Evolutionary conservation across 2,797 vertebrate species (phyloP).

Genomic region (Tragelaphus oryx): DNA sequence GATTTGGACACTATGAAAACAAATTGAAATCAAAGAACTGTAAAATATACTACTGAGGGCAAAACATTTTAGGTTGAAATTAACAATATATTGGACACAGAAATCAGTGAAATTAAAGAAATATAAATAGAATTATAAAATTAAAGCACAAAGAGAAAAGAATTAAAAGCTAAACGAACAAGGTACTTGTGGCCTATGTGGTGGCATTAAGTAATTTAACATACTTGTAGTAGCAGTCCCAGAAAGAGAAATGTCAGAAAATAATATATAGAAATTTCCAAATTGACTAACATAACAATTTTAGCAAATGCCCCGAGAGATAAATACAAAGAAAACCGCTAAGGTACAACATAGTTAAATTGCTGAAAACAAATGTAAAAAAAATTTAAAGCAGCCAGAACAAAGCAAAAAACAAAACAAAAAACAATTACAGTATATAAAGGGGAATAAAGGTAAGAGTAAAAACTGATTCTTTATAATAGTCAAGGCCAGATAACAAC

Average conservation of each 20-base stretch:
- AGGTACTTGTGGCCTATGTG: neutral
- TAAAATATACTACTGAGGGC: neutral
- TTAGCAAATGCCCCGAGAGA: neutral
- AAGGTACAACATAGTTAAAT: neutral
- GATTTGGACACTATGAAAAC: neutral
- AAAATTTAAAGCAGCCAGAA: neutral
- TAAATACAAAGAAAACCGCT: neutral
- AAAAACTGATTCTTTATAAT: neutral
- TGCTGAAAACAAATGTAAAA: neutral
- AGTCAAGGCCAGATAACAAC: neutral
- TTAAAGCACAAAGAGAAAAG: neutral
- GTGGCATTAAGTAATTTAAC: neutral
- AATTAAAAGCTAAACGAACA: neutral
- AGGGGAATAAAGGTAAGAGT: neutral
- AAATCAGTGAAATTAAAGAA: neutral
- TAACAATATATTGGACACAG: neutral
- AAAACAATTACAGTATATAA: neutral
- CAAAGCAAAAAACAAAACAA: neutral
- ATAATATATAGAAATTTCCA: neutral
- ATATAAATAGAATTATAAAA: neutral
- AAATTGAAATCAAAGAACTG: neutral
- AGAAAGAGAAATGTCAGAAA: neutral
- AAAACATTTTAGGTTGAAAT: neutral
- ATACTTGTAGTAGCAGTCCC: neutral
- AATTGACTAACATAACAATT: neutral